These are phyloP conservation scores for Trogon melanurus DNA, from an alignment of 2,113 vertebrate species.

Conservation along the genomic window DNA sequence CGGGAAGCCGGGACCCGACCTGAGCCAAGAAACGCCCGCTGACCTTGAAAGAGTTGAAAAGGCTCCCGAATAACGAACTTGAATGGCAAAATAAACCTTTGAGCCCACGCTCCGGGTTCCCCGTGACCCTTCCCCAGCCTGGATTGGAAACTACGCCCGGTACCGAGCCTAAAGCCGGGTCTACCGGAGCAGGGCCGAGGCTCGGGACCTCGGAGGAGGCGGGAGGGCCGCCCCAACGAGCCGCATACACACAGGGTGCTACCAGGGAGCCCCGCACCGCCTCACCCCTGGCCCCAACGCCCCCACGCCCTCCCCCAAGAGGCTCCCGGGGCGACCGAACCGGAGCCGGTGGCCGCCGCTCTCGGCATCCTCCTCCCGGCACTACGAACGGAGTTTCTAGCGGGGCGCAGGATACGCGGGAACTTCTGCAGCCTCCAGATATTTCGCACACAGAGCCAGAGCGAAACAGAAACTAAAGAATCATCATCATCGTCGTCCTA, in stretches of 20 bases:
- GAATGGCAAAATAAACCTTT: not conserved
- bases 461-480: slow-evolving; percentile 78
- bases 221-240: too few relatives aligned
- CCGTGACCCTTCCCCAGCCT: not conserved
- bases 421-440: not conserved
- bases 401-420: not conserved
- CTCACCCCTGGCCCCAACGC: not conserved
- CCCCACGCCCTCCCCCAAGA: not conserved
- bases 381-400: not conserved
- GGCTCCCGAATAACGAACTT: not conserved
- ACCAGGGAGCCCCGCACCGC: not conserved
- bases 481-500: not conserved
- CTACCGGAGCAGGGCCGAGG: not conserved
- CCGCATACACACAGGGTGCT: too few relatives aligned
- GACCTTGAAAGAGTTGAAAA: not conserved
- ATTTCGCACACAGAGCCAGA: not conserved
- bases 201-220: not conserved
- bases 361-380: not conserved
- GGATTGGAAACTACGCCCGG: not conserved
- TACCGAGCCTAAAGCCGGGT: too few relatives aligned
- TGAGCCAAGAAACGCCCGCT: not conserved
- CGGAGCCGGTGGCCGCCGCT: not conserved
- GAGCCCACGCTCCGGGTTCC: not conserved
- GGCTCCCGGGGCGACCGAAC: not conserved
- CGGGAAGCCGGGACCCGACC: not conserved